Evolutionary conservation across 2,113 vertebrate species (phyloP), one percentile per base, ranked within the genome.

Genomic region (Xiphophorus maculatus): DNA sequence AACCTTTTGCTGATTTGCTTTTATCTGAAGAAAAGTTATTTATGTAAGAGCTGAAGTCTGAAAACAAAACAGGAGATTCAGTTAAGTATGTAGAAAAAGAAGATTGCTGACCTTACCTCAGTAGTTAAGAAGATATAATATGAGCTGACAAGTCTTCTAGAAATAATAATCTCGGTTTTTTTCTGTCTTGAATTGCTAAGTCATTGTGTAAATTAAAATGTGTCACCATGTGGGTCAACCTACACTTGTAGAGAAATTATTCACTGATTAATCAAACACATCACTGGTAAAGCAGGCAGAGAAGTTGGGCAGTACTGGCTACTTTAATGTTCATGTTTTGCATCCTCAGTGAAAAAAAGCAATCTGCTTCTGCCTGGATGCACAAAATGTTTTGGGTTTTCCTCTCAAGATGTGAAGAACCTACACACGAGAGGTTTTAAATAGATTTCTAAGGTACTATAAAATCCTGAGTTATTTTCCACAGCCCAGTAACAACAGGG

Each of bases 1-100:
- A 89, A 73, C 82, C 85, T 93, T 92, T 89, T 66, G 65, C 91
- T 91, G 85, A 89, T 80, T 73, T 72, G 73, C 69, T 91, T 91
- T 92, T 84, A 87, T 88, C 85, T 91, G 88, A 82, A 82, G 76
- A 75, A 81, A 63, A 80, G 54, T 84, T 74, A 90, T 88, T 33
- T 73, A 88, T 69, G 86, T 82, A 29, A 22, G 83, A 72, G 84
- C 2, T 74, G 33, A 60, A 40, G 37, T 74, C 5, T 73, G 58
- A 66, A 77, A 74, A 85, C n/a, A 32, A 65, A 12, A 33, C 10
- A 35, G 74, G 60, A 87, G 74, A 75, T 63, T 65, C 42, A 69
- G 69, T 68, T 51, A 71, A n/a, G 75, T 37, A 80, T 58, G 51
- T 10, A 11, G 42, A 74, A 72, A 72, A 35, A 83, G 62, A 51